A percentile compares a stretch with the other conserved stretches of the same genome.
Evolutionary conservation across 2,888 invertebrate species (phyloP).

Genomic region (Apamea anceps): DNA sequence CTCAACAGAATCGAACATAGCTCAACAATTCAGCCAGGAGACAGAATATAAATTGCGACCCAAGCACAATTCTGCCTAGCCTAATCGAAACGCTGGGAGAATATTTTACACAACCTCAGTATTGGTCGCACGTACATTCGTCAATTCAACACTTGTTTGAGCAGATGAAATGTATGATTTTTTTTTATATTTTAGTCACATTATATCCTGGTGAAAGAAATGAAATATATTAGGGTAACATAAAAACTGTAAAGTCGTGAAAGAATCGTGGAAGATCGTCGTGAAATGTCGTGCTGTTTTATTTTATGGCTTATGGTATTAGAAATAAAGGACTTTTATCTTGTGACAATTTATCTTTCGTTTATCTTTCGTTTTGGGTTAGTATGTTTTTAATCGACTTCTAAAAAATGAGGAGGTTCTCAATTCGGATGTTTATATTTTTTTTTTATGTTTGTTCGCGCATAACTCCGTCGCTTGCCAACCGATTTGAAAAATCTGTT

Average conservation of each 20-base stretch:
- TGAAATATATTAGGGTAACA: conserved; percentile 35
- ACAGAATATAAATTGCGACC: conserved; percentile 60
- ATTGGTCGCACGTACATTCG: conserved; percentile 62
- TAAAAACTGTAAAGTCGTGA: conserved; percentile 19
- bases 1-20: conserved; percentile 58
- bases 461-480: too few relatives aligned
- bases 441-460: too few relatives aligned
- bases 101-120: conserved; percentile 50
- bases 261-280: background rate
- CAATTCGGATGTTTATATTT: too few relatives aligned
- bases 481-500: too few relatives aligned
- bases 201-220: conserved; percentile 41
- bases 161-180: conserved; percentile 65
- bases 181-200: conserved; percentile 56
- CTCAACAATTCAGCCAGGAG: conserved; percentile 58
- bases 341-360: background rate
- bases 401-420: too few relatives aligned
- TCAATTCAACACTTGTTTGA: conserved; percentile 70
- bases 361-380: background rate
- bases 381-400: background rate
- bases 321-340: conserved; percentile 4
- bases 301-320: conserved; percentile 4
- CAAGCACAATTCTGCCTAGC: conserved; percentile 58
- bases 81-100: conserved; percentile 61
- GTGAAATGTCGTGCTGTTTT: background rate